Base-by-base conservation (phyloP, 2,797 vertebrate species). In the Rhodeus uyekii region DNA sequence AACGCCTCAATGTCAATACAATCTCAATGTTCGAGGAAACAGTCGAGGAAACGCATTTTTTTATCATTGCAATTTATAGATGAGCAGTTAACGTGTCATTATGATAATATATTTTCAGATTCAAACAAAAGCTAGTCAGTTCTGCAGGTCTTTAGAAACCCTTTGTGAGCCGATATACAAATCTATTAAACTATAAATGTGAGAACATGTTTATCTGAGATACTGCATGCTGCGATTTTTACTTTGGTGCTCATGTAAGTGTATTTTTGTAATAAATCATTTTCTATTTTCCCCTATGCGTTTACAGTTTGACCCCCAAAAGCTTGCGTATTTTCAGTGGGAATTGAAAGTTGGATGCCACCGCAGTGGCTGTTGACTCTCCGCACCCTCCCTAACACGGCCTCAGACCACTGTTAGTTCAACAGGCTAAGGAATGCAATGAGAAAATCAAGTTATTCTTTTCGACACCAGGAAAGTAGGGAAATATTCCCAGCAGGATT, bases 401-500 rank as follows among this genome's bases (percentile, higher is more conserved):
- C 85, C 80, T 86, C 81, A 67, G 44, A 73, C 32, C 84, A 76
- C 74, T 90, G 86, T 88, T 87, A 84, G 89, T 89, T 87, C 82
- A 89, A 85, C 80, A 77, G 65, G 42, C 80, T 32, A 63, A 83
- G 84, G 86, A 89, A 88, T 88, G 88, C 88, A 63, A 80, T 85
- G 81, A 84, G 82, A 88, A 90, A 87, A 86, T 84, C 64, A 85
- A 84, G 77, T 76, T 78, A 83, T 80, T 83, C 72, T 81, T 83
- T 80, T 85, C 78, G 50, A 81, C 85, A 82, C 82, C 44, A 74
- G 67, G 48, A 80, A 86, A 86, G 65, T 64, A 76, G 74, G 83
- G 81, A 82, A 83, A 85, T 87, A 81, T 86, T 86, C 80, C 82
- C 85, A 72, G 77, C 69, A 80, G 84, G 83, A 86, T 87, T 81